Evolutionary conservation across 2,113 vertebrate genomes (phyloP), one percentile per base, ranked within the genome.

Genomic region (Elephas maximus): DNA sequence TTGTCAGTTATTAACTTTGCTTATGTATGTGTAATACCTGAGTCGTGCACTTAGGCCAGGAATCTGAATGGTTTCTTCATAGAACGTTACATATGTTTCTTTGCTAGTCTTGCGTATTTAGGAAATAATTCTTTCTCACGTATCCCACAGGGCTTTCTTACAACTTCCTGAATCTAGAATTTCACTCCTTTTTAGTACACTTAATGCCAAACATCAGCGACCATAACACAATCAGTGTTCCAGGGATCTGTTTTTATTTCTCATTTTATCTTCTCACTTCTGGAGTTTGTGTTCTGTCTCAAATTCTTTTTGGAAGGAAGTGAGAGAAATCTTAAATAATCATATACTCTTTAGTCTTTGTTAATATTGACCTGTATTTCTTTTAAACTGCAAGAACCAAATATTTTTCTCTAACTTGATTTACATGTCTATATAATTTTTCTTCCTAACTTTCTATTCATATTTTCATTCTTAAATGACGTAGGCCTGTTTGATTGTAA

Each of bases 251-350:
- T 82, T 88, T 91, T 51, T 83, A 89, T 89, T 88, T 76, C 24
- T 21, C n/a, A 62, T 48, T 84, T 65, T 84, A 53, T 88, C 44
- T 76, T 74, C 33, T 91, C 28, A 44, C 51, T 95, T 96, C 30
- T 87, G 60, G n/a, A 63, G 33, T 73, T 63, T 90, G 23, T 53
- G 62, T 87, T 93, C 26, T 80, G 5, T 65, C n/a, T 84, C 91
- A 82, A 57, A 74, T 60, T 85, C 2, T 88, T 90, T 90, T 69
- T 89, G 79, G 67, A 92, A 90, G 62, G 74, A 95, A 79, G 45
- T 86, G 65, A 85, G 44, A 88, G 62, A n/a, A 62, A 45, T 88
- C 8, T 85, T 92, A 91, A 71, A 30, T 85, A 15, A 62, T 76
- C 57, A 37, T 21, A 48, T 83, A 92, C 9, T 82, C 82, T 91